Conservation (phyloP, 2,888 invertebrate genomes). For the Apeira syringaria region DNA sequence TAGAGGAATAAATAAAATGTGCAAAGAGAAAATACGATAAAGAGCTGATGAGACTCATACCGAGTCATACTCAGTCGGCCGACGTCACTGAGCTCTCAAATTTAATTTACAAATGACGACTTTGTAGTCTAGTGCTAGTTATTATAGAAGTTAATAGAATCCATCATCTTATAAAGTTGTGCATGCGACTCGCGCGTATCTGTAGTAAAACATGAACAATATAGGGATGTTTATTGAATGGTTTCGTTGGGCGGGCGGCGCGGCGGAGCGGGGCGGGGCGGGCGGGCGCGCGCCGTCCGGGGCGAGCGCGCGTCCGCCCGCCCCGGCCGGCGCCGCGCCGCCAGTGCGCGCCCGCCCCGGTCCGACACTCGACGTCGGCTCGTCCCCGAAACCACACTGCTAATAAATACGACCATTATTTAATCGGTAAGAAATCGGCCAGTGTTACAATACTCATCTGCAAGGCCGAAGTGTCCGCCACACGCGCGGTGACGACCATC, state of each 20-base stretch:
- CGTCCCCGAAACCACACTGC: constrained; percentile 78
- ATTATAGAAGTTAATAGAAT: not conserved
- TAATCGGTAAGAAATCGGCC: constrained; percentile 73
- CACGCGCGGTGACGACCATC: constrained; percentile 36
- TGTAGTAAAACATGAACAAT: constrained; percentile 51
- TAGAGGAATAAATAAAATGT: no score
- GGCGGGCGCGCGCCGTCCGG: constrained; percentile 42
- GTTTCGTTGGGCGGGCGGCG: constrained; percentile 51
- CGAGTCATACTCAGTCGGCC: no score
- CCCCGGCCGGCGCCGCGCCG: constrained; percentile 54
- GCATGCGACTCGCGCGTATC: no score
- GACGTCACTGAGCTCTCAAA: no score
- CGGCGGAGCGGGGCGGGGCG: constrained; percentile 48
- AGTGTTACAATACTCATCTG: constrained; percentile 52
- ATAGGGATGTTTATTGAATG: constrained; percentile 59
- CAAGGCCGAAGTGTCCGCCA: constrained; percentile 58
- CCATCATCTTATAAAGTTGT: no score
- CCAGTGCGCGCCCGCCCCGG: constrained; percentile 80
- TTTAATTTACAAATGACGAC: no score
- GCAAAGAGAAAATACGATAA: no score
- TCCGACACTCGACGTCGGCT: constrained; percentile 84
- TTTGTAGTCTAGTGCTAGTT: no score
- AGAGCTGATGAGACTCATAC: no score
- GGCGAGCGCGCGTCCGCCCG: constrained; percentile 26
- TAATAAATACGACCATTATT: constrained; percentile 72